A percentile compares a stretch with the other conserved stretches of the same genome.
Conservation (phyloP, 2,113 vertebrate species). For the Mirza zaza region DNA sequence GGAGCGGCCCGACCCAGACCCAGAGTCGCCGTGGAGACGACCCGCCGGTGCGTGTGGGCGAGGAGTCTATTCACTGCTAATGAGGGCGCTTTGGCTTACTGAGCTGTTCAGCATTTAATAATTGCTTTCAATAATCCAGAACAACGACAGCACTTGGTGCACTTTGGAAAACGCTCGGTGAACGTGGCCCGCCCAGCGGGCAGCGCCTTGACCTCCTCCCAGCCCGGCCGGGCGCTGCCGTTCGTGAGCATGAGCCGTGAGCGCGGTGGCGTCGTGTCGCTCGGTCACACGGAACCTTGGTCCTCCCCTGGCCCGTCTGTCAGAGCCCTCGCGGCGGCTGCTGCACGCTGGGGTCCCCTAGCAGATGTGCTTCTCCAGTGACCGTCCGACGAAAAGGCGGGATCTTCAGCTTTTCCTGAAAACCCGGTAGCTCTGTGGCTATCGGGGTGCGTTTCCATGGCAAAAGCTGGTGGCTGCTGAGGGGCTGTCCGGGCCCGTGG, state of each 20-base stretch:
- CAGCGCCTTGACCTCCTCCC: not conserved
- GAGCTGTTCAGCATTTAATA: not conserved
- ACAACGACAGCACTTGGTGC: not conserved
- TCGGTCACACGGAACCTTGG: rapidly evolving
- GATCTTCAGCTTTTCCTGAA: not conserved
- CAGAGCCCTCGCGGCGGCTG: not conserved
- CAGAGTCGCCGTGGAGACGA: rapidly evolving
- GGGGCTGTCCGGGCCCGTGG: no score
- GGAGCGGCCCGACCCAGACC: not conserved
- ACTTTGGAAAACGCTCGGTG: not conserved
- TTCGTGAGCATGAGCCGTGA: not conserved
- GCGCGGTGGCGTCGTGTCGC: rapidly evolving
- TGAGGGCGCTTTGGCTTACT: not conserved
- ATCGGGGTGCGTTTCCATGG: rapidly evolving
- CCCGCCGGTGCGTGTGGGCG: not conserved
- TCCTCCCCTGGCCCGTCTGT: rapidly evolving
- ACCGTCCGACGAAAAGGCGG: not conserved
- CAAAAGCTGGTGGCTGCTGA: not conserved
- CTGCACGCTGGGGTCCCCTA: rapidly evolving
- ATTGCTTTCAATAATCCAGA: not conserved
- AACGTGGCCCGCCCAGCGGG: no score
- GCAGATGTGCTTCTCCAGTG: not conserved
- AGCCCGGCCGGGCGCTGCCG: not conserved
- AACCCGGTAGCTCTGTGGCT: not conserved
- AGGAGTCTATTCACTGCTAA: not conserved